Evolutionary conservation across 1,140 invertebrate genomes (phyloP), one percentile per base, ranked within the genome.

Genomic region (Leptonema lineaticorne): DNA sequence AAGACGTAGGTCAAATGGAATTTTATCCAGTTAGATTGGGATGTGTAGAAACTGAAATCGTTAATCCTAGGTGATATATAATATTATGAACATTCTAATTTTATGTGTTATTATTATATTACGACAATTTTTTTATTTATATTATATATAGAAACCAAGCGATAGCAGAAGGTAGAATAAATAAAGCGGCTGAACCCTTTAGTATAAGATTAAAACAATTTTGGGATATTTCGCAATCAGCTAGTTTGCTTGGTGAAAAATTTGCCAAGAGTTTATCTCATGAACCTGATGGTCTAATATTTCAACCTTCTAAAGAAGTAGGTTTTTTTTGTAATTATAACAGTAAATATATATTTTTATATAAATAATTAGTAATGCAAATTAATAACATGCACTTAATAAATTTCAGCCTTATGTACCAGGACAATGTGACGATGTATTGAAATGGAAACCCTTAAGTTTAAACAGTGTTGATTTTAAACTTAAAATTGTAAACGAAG

Each of bases 211-310:
- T 86, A 20, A 99, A 99, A 79, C 86, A 91, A 24, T 99, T 98
- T 81, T 98, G 90, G 89, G 89, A 92, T 56, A 78, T 98, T 0
- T 83, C 82, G 0, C 85, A 88, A 73, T 82, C 88, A 9, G 79
- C 76, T 22, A 88, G 85, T 75, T 79, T 98, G 16, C 81, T 98
- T 14, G 87, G 91, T 63, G 90, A 92, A 53, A 94, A 94, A 75
- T 99, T 99, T 80, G 85, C 89, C 0, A 88, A 88, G 69, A 86
- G 90, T 56, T 80, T 99, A 1, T 84, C 86, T 20, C 98, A 99
- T 76, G 95, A 99, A 80, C 95, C 97, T 0, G 98, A 99, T 79
- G 98, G 98, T 48, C 83, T 99, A 0, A 96, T 99, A 74, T 99
- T 99, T 78, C 97, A 99, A 78, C 98, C 98, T 0, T 86, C 90